Base-by-base conservation (phyloP, 2,797 vertebrate genomes). In the Hydrolagus colliei region DNA sequence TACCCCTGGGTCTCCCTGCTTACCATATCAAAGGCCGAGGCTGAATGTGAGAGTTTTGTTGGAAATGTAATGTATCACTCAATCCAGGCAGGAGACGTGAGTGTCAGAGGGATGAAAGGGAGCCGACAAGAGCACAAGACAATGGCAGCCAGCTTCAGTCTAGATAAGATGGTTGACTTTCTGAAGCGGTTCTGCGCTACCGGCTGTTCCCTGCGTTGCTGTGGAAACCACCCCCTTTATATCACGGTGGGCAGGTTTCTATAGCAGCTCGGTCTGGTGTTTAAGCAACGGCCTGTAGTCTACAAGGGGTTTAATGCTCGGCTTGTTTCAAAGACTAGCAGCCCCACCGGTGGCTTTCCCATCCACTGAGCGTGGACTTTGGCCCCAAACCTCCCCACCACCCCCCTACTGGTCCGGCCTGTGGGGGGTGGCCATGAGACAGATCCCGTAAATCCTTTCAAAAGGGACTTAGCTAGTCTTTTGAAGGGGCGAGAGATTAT, bases 11-110 rank as follows among this genome's bases (percentile, higher is more conserved):
- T 35, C 65, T 71, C 27, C n/a, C 65, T 68, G 67, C 63, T 84
- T 84, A 84, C 79, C 65, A 41, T 84, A 68, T 84, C 79, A 84
- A 84, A 84, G 79, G 79, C 41, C 13, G 35, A 67, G 65, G 35
- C 9, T 84, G 63, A 84, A 84, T 84, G 32, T 84, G 71, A 84
- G 71, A 41, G 71, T 35, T 71, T 68, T 67, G 32, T 84, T 71
- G 79, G 71, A 8, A 27, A 80, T 80, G 35, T 80, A 67, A 80
- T 71, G 79, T 71, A 71, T 84, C 65, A 68, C 16, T 35, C 27
- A 41, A 84, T 41, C 18, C 65, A 52, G 9, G 9, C 79, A 84
- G 79, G 16, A 35, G 79, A 16, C 65, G 16, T 68, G 65, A n/a
- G 41, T 41, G 67, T 22, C 79, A 35, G 27, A 84, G 32, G 16